Percentiles rank a stretch among this genome's conserved stretches.
phyloP scores from a whole-genome alignment of 92 coral and sea anemone species.

The Siderastrea radians region DNA sequence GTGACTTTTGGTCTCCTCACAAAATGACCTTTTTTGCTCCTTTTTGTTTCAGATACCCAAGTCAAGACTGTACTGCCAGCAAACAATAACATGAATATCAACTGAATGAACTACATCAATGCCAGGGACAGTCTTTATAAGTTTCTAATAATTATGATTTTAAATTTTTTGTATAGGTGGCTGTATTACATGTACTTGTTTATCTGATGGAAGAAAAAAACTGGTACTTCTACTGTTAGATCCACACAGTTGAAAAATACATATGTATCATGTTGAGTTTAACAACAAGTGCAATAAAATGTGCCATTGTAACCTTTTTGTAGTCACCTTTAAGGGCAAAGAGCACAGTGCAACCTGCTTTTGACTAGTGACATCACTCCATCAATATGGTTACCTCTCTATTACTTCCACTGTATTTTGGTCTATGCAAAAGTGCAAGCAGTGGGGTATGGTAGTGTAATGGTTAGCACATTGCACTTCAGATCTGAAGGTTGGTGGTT shows the following conservation, averaged over 20 bases:
- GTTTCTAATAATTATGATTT: neutral
- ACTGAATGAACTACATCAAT: neutral
- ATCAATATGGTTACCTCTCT: no score
- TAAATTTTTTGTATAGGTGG: neutral
- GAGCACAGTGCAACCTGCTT: neutral
- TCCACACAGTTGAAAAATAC: neutral
- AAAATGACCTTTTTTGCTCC: neutral
- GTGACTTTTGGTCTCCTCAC: no score
- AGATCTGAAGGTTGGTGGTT: no score
- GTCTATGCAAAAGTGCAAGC: neutral
- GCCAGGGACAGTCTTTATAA: neutral
- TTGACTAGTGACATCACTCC: no score
- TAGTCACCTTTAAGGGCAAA: neutral
- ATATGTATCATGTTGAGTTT: neutral
- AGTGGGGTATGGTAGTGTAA: no score
- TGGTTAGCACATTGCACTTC: no score
- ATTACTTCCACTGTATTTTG: neutral
- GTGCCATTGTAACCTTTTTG: neutral
- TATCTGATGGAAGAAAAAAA: neutral
- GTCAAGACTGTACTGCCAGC: neutral
- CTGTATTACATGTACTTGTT: neutral
- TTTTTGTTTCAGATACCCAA: conserved; percentile 1
- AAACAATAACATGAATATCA: neutral
- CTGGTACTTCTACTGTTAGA: neutral
- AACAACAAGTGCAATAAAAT: neutral